Conservation (phyloP, 2,113 vertebrate genomes). For the Austrofundulus limnaeus region DNA sequence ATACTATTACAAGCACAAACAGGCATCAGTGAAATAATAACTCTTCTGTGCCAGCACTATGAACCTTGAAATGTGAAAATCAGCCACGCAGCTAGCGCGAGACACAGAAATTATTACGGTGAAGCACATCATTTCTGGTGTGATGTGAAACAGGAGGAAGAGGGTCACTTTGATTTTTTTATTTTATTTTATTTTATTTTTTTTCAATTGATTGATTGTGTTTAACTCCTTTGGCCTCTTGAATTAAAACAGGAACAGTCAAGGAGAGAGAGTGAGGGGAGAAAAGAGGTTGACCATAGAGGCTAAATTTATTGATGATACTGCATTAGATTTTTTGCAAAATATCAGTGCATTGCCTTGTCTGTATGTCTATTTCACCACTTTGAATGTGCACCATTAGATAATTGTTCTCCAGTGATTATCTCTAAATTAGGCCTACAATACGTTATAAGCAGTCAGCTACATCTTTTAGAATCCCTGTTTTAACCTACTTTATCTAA, state of each 20-base stretch:
- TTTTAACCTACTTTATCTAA: slow-evolving; percentile 3
- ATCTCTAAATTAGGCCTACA: slow-evolving; percentile 33
- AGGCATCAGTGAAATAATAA: slow-evolving; percentile 41
- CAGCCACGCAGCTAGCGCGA: slow-evolving; percentile 18
- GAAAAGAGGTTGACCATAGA: neutral
- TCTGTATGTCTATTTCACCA: slow-evolving; percentile 17
- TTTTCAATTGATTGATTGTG: slow-evolving; percentile 37
- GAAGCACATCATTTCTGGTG: slow-evolving; percentile 47
- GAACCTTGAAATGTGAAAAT: slow-evolving; percentile 67
- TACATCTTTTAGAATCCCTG: slow-evolving; percentile 21
- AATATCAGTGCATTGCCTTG: slow-evolving; percentile 3
- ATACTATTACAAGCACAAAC: slow-evolving; percentile 34
- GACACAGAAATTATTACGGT: slow-evolving; percentile 43
- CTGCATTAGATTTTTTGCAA: slow-evolving; percentile 12
- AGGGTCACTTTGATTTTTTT: slow-evolving; percentile 18
- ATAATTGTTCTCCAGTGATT: slow-evolving; percentile 44
- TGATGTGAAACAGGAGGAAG: slow-evolving; percentile 8
- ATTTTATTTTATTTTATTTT: slow-evolving; percentile 30
- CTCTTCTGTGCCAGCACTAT: slow-evolving; percentile 22
- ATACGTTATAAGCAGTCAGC: slow-evolving; percentile 18
- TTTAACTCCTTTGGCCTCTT: slow-evolving; percentile 18
- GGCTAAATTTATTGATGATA: slow-evolving; percentile 15
- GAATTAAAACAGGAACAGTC: slow-evolving; percentile 18
- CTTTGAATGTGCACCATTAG: slow-evolving; percentile 9
- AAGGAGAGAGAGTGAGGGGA: neutral